Evolutionary conservation across 1,140 invertebrate genomes (phyloP), one percentile per base, ranked within the genome.

Genomic region (Pachypsylla venusta): DNA sequence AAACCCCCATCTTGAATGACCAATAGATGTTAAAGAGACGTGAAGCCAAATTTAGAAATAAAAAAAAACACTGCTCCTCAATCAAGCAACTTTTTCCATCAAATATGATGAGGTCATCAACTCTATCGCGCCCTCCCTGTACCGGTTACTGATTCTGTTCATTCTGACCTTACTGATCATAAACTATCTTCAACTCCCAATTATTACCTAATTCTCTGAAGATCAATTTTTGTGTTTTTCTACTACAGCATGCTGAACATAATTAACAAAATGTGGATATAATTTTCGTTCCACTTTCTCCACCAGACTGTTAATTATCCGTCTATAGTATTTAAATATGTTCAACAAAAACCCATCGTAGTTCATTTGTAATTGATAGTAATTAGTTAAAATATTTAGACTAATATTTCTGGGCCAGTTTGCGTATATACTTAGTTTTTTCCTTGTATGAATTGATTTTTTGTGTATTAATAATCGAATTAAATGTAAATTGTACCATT

Each of bases 141-240:
- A n/a, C n/a, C n/a, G n/a, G n/a, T n/a, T n/a, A n/a, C n/a, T n/a
- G n/a, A n/a, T n/a, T n/a, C n/a, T n/a, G n/a, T n/a, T n/a, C n/a
- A n/a, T n/a, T n/a, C n/a, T n/a, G n/a, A n/a, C n/a, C n/a, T n/a
- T n/a, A n/a, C n/a, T n/a, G n/a, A n/a, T n/a, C n/a, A n/a, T n/a
- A n/a, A n/a, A n/a, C n/a, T n/a, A n/a, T n/a, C n/a, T n/a, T n/a
- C n/a, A n/a, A n/a, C n/a, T n/a, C n/a, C n/a, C n/a, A n/a, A n/a
- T n/a, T n/a, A n/a, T n/a, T n/a, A n/a, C n/a, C n/a, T n/a, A n/a
- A n/a, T n/a, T n/a, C n/a, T n/a, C n/a, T n/a, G n/a, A n/a, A n/a
- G n/a, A n/a, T n/a, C n/a, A n/a, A n/a, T n/a, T 48, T 48, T 48
- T 48, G 42, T 48, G 22, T 19, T 48, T 48, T n/a, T 48, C n/a